Evolutionary conservation across 2,797 vertebrate genomes (phyloP).

Genomic region (Synaphobranchus kaupii): DNA sequence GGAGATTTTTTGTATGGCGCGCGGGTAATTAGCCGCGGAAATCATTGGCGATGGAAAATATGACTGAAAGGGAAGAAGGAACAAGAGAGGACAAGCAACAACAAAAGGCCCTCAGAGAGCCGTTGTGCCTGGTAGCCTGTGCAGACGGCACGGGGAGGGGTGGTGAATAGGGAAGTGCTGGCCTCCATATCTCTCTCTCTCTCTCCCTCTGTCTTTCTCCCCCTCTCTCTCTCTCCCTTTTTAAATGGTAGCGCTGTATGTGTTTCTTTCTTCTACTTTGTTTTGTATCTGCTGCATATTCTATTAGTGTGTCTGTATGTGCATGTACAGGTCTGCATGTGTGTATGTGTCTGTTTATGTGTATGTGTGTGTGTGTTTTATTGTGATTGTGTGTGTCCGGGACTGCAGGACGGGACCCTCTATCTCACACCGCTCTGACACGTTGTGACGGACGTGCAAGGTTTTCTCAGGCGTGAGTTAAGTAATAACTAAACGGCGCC

Average conservation of each 20-base stretch:
- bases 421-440: neutral
- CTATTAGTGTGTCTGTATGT: slow-evolving; percentile 2
- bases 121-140: slow-evolving; percentile 58
- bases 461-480: neutral
- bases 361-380: slow-evolving; percentile 7
- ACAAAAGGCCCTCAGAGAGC: slow-evolving; percentile 56
- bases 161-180: neutral
- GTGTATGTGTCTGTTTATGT: neutral
- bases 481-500: neutral
- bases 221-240: slow-evolving; percentile 2
- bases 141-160: slow-evolving; percentile 46
- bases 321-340: neutral
- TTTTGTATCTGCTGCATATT: neutral
- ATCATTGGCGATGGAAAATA: slow-evolving; percentile 63
- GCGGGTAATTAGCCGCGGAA: slow-evolving; percentile 62
- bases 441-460: neutral
- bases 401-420: neutral
- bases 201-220: neutral
- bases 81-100: slow-evolving; percentile 47
- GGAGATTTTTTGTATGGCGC: slow-evolving; percentile 33
- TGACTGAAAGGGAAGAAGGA: slow-evolving; percentile 48
- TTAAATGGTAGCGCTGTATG: slow-evolving; percentile 8
- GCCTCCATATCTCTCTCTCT: slow-evolving; percentile 22
- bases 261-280: neutral
- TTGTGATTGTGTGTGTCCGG: neutral